phyloP scores from a whole-genome alignment of 2,113 vertebrate genomes.

The Xiphophorus maculatus region DNA sequence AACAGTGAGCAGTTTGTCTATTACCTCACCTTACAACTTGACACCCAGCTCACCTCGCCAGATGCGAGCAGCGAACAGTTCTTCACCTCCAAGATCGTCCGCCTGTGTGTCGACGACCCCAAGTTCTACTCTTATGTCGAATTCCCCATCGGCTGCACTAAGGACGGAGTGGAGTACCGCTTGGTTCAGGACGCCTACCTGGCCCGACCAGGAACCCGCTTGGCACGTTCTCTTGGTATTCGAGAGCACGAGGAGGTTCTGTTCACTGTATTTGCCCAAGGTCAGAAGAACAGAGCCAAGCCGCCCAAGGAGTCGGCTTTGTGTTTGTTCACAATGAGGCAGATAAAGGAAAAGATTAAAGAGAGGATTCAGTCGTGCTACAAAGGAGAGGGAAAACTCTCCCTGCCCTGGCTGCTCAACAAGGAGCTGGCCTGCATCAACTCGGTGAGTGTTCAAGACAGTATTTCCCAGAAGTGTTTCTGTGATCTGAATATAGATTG shows the following conservation, averaged over 20 bases:
- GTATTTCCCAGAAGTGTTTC: conserved; percentile 15
- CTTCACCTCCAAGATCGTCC: conserved; percentile 97
- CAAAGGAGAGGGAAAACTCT: conserved; percentile 93
- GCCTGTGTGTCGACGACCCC: conserved; percentile 92
- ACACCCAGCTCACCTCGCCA: conserved; percentile 93
- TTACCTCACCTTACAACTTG: conserved; percentile 94
- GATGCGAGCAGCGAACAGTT: conserved; percentile 93
- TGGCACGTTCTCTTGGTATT: conserved; percentile 90
- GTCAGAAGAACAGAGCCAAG: conserved; percentile 96
- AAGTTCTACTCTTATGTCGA: conserved; percentile 98
- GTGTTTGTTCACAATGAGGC: conserved; percentile 93
- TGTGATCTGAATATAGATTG: conserved; percentile 15
- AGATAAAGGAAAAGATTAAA: conserved; percentile 98
- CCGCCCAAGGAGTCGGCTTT: conserved; percentile 94
- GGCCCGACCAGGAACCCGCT: conserved; percentile 84
- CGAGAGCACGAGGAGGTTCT: conserved; percentile 90
- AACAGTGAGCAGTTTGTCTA: conserved; percentile 98
- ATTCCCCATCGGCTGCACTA: conserved; percentile 93
- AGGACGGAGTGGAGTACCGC: conserved; percentile 93
- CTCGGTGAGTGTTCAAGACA: conserved; percentile 84
- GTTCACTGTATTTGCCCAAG: conserved; percentile 95
- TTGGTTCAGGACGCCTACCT: conserved; percentile 95
- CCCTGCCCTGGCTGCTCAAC: conserved; percentile 95
- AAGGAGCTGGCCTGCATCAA: conserved; percentile 97
- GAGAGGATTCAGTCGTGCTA: conserved; percentile 97